Conservation (phyloP, 1,140 invertebrate genomes). For the Periplaneta americana region DNA sequence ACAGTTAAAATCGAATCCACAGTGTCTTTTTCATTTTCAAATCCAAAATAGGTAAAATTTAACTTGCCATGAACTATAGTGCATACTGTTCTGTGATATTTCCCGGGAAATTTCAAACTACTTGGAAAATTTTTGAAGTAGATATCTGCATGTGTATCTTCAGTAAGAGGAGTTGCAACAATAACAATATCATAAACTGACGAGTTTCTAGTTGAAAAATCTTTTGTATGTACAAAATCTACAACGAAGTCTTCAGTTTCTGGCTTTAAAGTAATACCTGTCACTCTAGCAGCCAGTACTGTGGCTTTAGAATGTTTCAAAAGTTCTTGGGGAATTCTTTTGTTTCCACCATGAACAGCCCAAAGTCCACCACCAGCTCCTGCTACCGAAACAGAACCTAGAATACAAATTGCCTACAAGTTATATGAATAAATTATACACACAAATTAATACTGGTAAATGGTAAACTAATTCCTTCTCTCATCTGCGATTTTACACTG, state of each 20-base stretch:
- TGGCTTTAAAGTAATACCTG: conserved; percentile 22
- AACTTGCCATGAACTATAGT: conserved; percentile 51
- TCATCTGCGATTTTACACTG: too few relatives aligned
- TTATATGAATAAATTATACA: too few relatives aligned
- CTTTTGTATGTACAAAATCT: neutral
- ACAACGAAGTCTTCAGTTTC: conserved; percentile 12
- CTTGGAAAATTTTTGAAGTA: conserved; percentile 33
- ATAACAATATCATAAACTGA: conserved; percentile 52
- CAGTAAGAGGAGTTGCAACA: conserved; percentile 48
- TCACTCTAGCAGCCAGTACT: conserved; percentile 36
- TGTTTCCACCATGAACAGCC: conserved; percentile 58
- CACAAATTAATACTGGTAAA: too few relatives aligned
- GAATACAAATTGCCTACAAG: conserved; percentile 17
- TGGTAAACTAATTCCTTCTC: neutral
- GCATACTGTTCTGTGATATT: conserved; percentile 50
- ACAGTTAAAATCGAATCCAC: conserved; percentile 44
- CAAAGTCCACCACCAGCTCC: conserved; percentile 48
- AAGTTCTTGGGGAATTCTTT: conserved; percentile 42
- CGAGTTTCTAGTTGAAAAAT: neutral
- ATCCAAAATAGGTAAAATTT: conserved; percentile 42
- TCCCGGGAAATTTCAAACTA: conserved; percentile 26
- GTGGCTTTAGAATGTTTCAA: conserved; percentile 38
- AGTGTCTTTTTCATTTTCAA: conserved; percentile 27
- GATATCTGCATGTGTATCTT: conserved; percentile 34
- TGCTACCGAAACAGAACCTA: conserved; percentile 48